Base-by-base conservation (phyloP, 2,113 vertebrate genomes). In the Sylvilagus bachmani region DNA sequence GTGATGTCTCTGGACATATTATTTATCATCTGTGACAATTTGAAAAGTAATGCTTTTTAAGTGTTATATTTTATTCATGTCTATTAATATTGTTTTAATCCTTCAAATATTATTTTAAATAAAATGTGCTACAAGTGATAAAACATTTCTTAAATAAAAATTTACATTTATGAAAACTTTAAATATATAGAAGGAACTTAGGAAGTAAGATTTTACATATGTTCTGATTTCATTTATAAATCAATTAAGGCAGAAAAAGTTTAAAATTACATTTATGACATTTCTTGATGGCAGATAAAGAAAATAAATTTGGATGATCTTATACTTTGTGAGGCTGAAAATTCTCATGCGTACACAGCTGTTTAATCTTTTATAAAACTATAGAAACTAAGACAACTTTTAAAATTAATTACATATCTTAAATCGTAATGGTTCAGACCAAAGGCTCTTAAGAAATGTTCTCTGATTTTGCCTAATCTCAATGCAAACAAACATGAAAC, bases 131-230 rank as follows among this genome's bases (percentile, higher is more conserved):
- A 31, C 4, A 36, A 24, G 66, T 27, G 33, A 33, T 64, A 69
- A 83, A 89, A 58, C 3, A 77, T 24, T 89, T 79, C 17, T 74
- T 73, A 62, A 8, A 36, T 27, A 31, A 81, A 24, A 38, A 4
- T 33, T 77, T 97, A 6, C 55, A 49, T 87, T 75, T 91, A 71
- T 1, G 53, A 27, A 89, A 2, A 73, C 78, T 93, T 89, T 61
- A 44, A 90, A 58, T 17, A 19, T 38, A 80, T 61, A 55, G 13
- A 31, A 75, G 11, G 14, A 77, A 85, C 73, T 14, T 81, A 22
- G 4, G 22, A 92, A 22, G 7, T 77, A 77, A 10, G 3, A 73
- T 14, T 94, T 70, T 69, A 86, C 14, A 36, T 74, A 67, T 38
- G 3, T 74, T 82, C 44, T 64, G 0, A 78, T 82, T 77, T 70